Evolutionary conservation across 2,113 vertebrate genomes (phyloP), one percentile per base, ranked within the genome.

Genomic region (Centropus bengalensis): DNA sequence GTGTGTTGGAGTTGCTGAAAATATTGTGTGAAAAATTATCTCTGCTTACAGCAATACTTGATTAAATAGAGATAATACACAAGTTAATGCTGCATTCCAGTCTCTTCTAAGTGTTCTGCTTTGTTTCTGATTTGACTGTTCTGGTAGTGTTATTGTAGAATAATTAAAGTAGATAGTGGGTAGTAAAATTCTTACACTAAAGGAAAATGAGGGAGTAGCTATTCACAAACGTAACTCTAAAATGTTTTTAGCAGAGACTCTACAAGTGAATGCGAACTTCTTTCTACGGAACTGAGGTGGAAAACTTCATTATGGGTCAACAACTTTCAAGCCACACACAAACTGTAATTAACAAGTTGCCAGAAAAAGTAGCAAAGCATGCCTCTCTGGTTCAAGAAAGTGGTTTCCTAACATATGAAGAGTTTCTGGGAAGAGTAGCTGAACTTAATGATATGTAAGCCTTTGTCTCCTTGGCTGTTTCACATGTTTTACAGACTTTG

Each of bases 381-480:
- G 97, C 97, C 9, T 97, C 98, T 78, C 93, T 99, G 97, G 98
- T 99, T 85, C 98, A 99, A 58, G 99, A 99, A 96, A 99, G 99
- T 95, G 98, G 99, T 93, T 98, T 98, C 97, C 98, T 99, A 87
- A 99, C 98, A 18, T 99, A 99, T 27, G 99, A 99, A 95, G 99
- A 99, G 96, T 99, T 99, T 98, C 98, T 99, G 97, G 99, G 98
- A n/a, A 98, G 99, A 97, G 98, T 99, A 85, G 98, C 99, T 58
- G 99, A 99, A 96, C 99, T 99, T 33, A 99, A 99, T 88, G 99
- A 99, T 45, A 98, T 99, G 99, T 99, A 98, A 99, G 99, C 28
- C 52, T 95, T 95, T 66, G 58, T 88, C 88, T 93, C 45, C 24
- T 93, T 80, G 47, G 22, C 21, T 26, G 59, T 28, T 42, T 63